Evolutionary conservation across 2,888 invertebrate genomes (phyloP), one percentile per base, ranked within the genome.

Genomic region (Spodoptera exigua): DNA sequence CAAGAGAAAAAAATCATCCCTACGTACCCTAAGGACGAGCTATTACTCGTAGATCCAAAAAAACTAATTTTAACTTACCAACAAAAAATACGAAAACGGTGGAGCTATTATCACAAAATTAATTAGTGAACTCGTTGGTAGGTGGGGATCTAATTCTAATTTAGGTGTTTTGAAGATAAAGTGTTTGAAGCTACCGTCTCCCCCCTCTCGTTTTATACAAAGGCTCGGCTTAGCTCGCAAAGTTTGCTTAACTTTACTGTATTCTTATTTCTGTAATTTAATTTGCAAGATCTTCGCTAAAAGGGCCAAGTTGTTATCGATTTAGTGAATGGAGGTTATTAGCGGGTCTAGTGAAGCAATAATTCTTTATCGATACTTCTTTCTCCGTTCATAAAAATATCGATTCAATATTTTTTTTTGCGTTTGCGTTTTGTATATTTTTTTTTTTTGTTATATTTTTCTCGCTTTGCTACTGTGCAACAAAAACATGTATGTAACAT

Each of bases 81-180:
- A 77, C 78, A 81, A 82, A 83, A 81, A 82, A 73, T 61, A 64
- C 63, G 55, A 78, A 73, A 80, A 67, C 70, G 78, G 79, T 76
- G 80, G 81, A 85, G 79, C 83, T 84, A 83, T 85, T 88, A 86
- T 82, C 83, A 79, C 80, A 78, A 86, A 87, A 87, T 86, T 88
- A 88, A 88, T 88, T 88, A 87, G 85, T 78, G 70, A 83, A 85
- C 84, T 85, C 83, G 79, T 87, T 85, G 84, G 85, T 83, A 83
- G 80, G 74, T 77, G 69, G 72, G 78, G 82, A 82, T 85, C 84
- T 86, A 83, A 87, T 84, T 87, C 83, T 83, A 87, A 87, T 85
- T 88, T 83, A 84, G 78, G 77, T 79, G 76, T 86, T 83, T 82
- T 69, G 71, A 57, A 79, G 77, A 77, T 84, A 83, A 82, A 82